Base-by-base conservation (phyloP, 2,888 invertebrate species). In the Nomada hirtipes region DNA sequence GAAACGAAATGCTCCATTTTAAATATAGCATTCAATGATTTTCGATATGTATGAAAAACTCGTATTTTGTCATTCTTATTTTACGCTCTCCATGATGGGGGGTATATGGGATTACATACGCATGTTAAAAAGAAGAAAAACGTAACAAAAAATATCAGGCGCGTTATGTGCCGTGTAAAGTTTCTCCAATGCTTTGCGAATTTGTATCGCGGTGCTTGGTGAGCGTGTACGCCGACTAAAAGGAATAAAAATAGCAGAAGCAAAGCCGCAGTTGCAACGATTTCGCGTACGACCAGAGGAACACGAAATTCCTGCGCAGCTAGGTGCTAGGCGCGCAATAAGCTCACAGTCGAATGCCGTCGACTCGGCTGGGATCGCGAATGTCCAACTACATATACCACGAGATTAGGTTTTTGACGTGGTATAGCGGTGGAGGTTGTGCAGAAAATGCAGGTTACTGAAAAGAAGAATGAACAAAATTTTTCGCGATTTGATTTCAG, bases 331-430 rank as follows among this genome's bases (percentile, higher is more conserved):
- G 7, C 50, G 10, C 55, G 53, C 18, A 55, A 63, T 53, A 70
- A 70, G 61, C 60, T 44, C 60, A 26, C 36, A 36, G 50, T n/a
- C 42, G 44, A 57, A 23, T 23, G 65, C 63, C 65, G 26, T 44
- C 59, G 69, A 23, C 47, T 65, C 65, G 26, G 20, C 61, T 67
- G 26, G 36, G 59, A 57, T 55, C 29, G 60, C 2, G 47, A 69
- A 55, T 23, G 23, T 64, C 36, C 57, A 61, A 79, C 85, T 84
- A 20, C 20, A 20, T 20, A 79, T 69, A 75, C 77, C 85, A 83
- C 85, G 67, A 87, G 85, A 87, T 88, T 89, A 88, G 79, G 70
- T 84, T 85, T 76, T 84, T 85, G 85, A 83, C 87, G 71, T 67
- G 44, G 47, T 55, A 57, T 55, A 10, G 42, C 1, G 23, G 2